These are phyloP conservation scores for Octopus sinensis DNA, from an alignment of 1,140 invertebrate genomes.

Conservation along the genomic window DNA sequence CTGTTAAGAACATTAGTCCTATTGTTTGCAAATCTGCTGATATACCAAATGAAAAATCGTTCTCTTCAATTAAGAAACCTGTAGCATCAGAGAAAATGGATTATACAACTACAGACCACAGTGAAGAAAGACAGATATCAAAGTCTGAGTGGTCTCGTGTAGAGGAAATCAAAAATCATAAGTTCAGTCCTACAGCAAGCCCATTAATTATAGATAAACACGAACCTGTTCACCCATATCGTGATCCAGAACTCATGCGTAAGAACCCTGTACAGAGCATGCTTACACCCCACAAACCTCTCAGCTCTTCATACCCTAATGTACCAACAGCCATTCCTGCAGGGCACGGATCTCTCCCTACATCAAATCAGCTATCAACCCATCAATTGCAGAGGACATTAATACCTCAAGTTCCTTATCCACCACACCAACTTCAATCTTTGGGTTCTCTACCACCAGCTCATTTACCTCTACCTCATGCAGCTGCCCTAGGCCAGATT, in stretches of 20 bases:
- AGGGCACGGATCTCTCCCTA: slow-evolving; percentile 20
- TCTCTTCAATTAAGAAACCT: neutral
- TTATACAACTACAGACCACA: neutral
- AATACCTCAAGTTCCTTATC: slow-evolving; percentile 17
- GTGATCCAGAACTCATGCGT: slow-evolving; percentile 55
- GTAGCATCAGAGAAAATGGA: slow-evolving; percentile 11
- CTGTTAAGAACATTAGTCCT: neutral
- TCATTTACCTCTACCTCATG: slow-evolving; percentile 33
- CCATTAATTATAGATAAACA: slow-evolving; percentile 50
- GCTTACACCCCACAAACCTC: slow-evolving; percentile 23
- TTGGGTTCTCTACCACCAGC: slow-evolving; percentile 22
- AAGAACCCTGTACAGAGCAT: slow-evolving; percentile 52
- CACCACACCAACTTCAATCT: slow-evolving; percentile 23
- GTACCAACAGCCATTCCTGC: slow-evolving; percentile 29
- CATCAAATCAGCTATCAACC: slow-evolving; percentile 28
- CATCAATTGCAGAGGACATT: slow-evolving; percentile 20
- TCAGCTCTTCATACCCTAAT: slow-evolving; percentile 23
- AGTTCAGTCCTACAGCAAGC: slow-evolving; percentile 50
- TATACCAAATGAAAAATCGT: neutral
- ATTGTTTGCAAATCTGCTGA: neutral
- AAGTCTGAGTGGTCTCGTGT: slow-evolving; percentile 33
- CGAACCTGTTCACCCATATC: slow-evolving; percentile 49
- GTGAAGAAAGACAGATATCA: neutral
- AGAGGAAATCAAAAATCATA: slow-evolving; percentile 43
- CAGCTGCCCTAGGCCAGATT: slow-evolving; percentile 25